Evolutionary conservation across 2,888 invertebrate species (phyloP), one percentile per base, ranked within the genome.

Genomic region (Eugnorisma glareosa): DNA sequence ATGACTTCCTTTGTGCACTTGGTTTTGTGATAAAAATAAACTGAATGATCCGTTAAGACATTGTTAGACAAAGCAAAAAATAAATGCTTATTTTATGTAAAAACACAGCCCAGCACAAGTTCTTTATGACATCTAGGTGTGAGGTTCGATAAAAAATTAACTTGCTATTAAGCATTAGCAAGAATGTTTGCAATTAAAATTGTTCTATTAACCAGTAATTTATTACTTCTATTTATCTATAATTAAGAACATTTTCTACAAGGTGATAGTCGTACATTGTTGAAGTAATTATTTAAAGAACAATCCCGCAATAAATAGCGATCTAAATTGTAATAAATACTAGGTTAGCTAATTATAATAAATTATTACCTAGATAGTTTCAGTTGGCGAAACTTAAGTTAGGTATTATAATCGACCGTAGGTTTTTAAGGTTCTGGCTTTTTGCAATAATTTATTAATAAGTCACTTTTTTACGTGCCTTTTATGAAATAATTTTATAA

Each of bases 271-370:
- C 77, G 43, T 81, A 81, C 69, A 70, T 75, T 68, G 54, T 78
- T 70, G 63, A 35, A 63, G 21, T 84, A 81, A 84, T 84, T 81
- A 48, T 7, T 69, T 7, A 72, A 21, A 70, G 35, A 77, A 81
- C 67, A 73, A 84, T 81, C 73, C 48, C 24, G 35, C 59, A 61
- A 81, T 84, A 78, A 84, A 78, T 87, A 86, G 31, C 43, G 35
- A 77, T 45, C 63, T 54, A 54, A 77, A 79, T 82, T 83, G 87
- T 89, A 78, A 84, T 84, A 84, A 84, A 84, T 78, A 77, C 43
- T 69, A 57, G 61, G 18, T 67, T 43, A 57, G 15, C 28, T 67
- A 74, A 77, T 83, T 84, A 88, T 88, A 83, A 84, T 84, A 84
- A 84, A 81, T 57, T 81, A 45, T 68, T 54, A 67, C 24, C n/a